Base-by-base conservation (phyloP, 2,888 invertebrate genomes). In the Bibio marci region DNA sequence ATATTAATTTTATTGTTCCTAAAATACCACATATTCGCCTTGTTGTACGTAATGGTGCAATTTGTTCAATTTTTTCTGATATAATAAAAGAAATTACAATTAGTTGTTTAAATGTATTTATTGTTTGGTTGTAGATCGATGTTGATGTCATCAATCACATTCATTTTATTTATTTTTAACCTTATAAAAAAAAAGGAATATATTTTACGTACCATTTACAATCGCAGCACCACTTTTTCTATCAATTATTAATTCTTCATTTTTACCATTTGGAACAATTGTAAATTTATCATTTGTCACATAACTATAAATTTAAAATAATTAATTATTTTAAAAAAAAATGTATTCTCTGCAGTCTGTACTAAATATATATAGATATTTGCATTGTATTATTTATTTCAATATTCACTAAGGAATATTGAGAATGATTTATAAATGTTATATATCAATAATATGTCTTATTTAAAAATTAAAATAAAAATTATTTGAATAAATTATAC, bases 261-360 rank as follows among this genome's bases (percentile, higher is more conserved):
- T 71, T 47, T 73, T 70, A 35, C 73, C 69, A 45, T 76, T 74
- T 12, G 91, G 85, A 60, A 88, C 87, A 48, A 92, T 69, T 53
- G 79, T 83, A 61, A 91, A 88, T 58, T 81, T 83, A 51, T 92
- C 91, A 37, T 81, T 73, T n/a, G 88, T 87, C 46, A 77, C 77
- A 51, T 86, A 86, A 49, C 85, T 86, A 34, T 30, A 38, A 30
- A 41, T 26, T 33, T 12, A 34, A 39, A 32, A 15, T 22, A 22
- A 22, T 22, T 22, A 22, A 22, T n/a, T n/a, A n/a, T n/a, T n/a
- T n/a, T n/a, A n/a, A n/a, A n/a, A n/a, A n/a, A n/a, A n/a, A n/a
- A n/a, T n/a, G n/a, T n/a, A n/a, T n/a, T n/a, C n/a, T n/a, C n/a
- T n/a, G n/a, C n/a, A n/a, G n/a, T n/a, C n/a, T n/a, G n/a, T n/a